Conservation (phyloP, 2,113 vertebrate genomes). For the Zeus faber region DNA sequence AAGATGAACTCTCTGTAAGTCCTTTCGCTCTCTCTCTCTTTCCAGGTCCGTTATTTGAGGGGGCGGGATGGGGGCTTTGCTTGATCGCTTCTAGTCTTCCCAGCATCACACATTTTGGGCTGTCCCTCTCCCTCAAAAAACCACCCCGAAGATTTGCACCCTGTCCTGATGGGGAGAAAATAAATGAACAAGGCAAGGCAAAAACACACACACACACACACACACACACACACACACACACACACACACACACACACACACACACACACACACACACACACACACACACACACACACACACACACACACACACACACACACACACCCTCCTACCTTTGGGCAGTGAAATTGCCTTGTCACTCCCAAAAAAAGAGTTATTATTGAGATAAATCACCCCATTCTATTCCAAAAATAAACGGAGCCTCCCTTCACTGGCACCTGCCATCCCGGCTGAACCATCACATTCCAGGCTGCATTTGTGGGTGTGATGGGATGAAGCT, state of each 20-base stretch:
- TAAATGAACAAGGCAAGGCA: background rate
- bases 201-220: background rate
- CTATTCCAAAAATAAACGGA: conserved; percentile 61
- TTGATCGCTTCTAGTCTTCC: conserved; percentile 32
- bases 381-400: conserved; percentile 72
- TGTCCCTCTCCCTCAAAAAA: too few species aligned
- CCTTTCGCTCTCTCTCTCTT: background rate
- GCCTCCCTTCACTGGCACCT: conserved; percentile 46
- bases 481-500: background rate
- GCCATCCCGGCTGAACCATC: conserved; percentile 40
- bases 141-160: too few species aligned
- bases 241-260: background rate
- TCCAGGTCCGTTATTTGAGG: background rate
- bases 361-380: conserved; percentile 69
- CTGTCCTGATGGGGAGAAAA: too few species aligned
- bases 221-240: background rate
- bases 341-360: conserved; percentile 73
- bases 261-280: background rate
- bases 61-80: conserved; percentile 17
- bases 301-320: conserved; percentile 8
- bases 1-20: too few species aligned
- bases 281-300: too few species aligned
- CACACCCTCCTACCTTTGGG: conserved; percentile 30
- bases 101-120: conserved; percentile 9
- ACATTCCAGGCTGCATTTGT: background rate